phyloP scores from a whole-genome alignment of 2,888 invertebrate genomes.

The Acanthococcus lagerstroemiae region DNA sequence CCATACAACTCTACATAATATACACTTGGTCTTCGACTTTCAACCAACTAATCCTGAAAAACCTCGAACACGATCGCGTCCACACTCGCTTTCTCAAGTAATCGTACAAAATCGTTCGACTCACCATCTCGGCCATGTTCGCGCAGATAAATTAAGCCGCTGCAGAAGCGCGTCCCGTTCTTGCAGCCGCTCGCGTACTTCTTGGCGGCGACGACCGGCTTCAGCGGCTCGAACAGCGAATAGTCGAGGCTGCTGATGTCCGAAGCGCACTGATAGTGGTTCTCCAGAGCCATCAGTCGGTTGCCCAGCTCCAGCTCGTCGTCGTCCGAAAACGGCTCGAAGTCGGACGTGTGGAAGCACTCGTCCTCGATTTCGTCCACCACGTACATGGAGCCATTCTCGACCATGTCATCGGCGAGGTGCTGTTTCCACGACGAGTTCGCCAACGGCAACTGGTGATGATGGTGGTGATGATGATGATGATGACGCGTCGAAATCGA shows the following conservation, averaged over 20 bases:
- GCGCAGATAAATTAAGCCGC: constrained; percentile 5
- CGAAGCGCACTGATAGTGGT: not conserved
- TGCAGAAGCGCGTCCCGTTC: not conserved
- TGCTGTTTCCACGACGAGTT: constrained; percentile 1
- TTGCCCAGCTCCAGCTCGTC: constrained; percentile 1
- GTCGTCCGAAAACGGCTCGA: constrained; percentile 24
- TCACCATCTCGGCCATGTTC: too few species aligned
- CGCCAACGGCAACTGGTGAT: not conserved
- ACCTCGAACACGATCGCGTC: too few species aligned
- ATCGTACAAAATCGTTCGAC: too few species aligned
- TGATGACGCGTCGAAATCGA: not conserved
- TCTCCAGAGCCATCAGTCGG: not conserved
- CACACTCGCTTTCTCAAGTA: too few species aligned
- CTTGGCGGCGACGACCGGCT: not conserved
- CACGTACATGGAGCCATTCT: not conserved
- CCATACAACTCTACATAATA: too few species aligned
- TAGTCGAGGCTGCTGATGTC: constrained; percentile 15
- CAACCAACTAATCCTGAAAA: too few species aligned
- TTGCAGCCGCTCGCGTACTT: not conserved
- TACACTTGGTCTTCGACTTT: too few species aligned
- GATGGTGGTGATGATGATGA: not conserved
- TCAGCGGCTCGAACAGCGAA: constrained; percentile 13
- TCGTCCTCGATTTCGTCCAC: constrained; percentile 22
- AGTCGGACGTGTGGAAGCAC: constrained; percentile 27
- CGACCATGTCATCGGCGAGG: constrained; percentile 5